Percentiles rank a stretch among this genome's conserved stretches.
Evolutionary conservation across 1,140 invertebrate genomes (phyloP).

Genomic region (Odontomachus brunneus): DNA sequence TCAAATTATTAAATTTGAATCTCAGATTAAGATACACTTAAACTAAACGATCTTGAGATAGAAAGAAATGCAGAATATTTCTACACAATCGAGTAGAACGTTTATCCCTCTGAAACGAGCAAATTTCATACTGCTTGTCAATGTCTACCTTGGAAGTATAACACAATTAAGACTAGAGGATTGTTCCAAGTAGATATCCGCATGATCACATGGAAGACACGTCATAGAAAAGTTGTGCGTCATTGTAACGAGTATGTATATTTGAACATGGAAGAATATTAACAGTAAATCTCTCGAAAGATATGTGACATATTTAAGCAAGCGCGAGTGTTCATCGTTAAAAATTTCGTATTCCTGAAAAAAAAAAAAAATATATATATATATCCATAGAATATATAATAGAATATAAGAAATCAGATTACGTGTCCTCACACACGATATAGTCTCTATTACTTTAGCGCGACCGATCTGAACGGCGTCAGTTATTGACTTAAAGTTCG

Average conservation of each 20-base stretch:
- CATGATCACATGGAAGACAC: neutral
- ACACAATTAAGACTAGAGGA: conserved; percentile 8
- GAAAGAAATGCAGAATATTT: no score
- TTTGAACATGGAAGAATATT: neutral
- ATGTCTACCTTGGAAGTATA: no score
- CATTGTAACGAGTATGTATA: neutral
- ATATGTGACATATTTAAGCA: conserved; percentile 5
- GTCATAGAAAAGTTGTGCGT: neutral
- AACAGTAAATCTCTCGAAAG: neutral
- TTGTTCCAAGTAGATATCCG: neutral
- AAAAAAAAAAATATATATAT: neutral
- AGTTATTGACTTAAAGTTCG: conserved; percentile 11
- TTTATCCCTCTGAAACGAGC: no score
- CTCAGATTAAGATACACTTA: no score
- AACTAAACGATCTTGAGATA: no score
- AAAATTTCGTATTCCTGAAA: neutral
- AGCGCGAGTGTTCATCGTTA: neutral
- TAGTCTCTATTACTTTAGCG: neutral
- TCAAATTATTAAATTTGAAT: no score
- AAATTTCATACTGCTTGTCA: no score
- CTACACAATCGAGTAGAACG: no score
- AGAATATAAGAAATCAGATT: neutral
- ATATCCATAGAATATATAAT: conserved; percentile 15
- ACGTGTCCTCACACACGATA: neutral
- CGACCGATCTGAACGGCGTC: no score